phyloP scores from a whole-genome alignment of 2,113 vertebrate species.

The Ctenomys sociabilis region DNA sequence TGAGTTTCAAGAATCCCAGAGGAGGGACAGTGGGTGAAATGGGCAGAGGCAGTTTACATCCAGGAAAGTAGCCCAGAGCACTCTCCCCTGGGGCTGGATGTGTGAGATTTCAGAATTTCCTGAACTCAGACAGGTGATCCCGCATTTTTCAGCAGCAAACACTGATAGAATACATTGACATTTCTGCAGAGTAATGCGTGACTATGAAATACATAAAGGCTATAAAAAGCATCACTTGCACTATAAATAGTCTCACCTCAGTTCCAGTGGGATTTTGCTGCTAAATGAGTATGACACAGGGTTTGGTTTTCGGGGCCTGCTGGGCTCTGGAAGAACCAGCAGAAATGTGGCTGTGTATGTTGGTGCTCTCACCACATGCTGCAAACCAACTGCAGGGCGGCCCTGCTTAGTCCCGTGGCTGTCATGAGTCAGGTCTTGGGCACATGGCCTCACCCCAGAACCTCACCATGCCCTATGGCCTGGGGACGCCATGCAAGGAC shows the following conservation, averaged over 20 bases:
- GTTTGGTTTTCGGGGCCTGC: background rate
- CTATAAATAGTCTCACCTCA: conserved; percentile 72
- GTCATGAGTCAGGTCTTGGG: background rate
- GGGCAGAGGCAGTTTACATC: background rate
- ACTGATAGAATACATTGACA: background rate
- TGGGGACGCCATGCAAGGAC: background rate
- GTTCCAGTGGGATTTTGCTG: conserved; percentile 15
- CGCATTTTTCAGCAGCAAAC: background rate
- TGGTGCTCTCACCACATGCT: background rate
- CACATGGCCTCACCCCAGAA: background rate
- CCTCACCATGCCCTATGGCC: background rate
- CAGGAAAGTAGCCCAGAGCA: background rate
- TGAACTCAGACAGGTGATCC: background rate
- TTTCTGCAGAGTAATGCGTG: background rate
- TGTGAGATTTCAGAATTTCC: background rate
- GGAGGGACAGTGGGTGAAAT: background rate
- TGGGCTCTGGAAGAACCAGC: background rate
- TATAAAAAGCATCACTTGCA: conserved; percentile 65
- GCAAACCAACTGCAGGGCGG: background rate
- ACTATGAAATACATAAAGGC: background rate
- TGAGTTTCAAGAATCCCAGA: background rate
- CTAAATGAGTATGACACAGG: conserved; percentile 60
- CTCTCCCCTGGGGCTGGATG: background rate
- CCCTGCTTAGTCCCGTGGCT: background rate
- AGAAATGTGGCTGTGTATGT: background rate